phyloP scores from a whole-genome alignment of 2,113 vertebrate species.

The Tretioscincus oriximinensis region DNA sequence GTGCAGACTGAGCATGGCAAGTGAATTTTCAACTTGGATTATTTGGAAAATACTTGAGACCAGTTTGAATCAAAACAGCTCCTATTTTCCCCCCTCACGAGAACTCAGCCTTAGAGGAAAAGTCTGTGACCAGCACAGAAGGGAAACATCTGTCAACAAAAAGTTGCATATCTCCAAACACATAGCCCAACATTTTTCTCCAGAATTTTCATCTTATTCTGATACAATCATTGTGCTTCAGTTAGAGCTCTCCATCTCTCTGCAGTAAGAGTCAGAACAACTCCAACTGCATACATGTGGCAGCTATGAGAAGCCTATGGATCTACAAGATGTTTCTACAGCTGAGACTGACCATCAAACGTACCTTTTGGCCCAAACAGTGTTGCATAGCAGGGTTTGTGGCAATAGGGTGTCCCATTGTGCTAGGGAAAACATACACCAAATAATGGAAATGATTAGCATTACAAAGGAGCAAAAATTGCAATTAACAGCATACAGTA shows the following conservation, averaged over 20 bases:
- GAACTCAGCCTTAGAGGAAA: no score
- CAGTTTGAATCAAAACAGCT: no score
- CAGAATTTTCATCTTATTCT: background rate
- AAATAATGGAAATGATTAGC: constrained; percentile 6
- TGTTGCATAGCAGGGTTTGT: constrained; percentile 94
- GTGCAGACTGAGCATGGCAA: no score
- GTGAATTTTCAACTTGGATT: no score
- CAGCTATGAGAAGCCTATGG: background rate
- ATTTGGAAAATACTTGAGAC: no score
- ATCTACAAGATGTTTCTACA: background rate
- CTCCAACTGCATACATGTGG: background rate
- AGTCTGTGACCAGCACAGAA: no score
- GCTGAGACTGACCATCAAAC: constrained; percentile 13
- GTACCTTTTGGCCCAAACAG: constrained; percentile 95
- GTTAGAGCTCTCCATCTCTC: background rate
- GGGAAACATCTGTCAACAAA: no score
- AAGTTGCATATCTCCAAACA: no score
- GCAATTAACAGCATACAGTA: background rate
- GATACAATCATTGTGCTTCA: background rate
- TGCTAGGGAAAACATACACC: constrained; percentile 76
- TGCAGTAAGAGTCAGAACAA: background rate
- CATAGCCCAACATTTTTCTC: background rate
- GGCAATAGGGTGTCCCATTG: constrained; percentile 92
- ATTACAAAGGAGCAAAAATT: background rate
- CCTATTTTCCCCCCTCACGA: no score